A percentile compares a stretch with the other conserved stretches of the same genome.
Conservation (phyloP, 2,113 vertebrate species). For the Triplophysa siluroides region DNA sequence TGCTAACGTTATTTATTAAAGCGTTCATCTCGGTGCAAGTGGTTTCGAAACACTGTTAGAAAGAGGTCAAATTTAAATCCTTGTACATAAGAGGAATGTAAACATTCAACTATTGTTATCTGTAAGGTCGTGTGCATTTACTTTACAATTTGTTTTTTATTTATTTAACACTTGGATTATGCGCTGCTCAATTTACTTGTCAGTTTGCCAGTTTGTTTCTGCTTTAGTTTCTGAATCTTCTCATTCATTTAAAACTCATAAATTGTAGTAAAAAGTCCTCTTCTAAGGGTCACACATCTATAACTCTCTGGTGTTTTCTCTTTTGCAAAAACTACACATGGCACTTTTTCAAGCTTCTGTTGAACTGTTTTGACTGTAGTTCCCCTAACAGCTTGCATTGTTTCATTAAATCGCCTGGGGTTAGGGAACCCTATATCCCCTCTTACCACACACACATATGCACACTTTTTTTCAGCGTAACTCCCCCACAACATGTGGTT, state of each 20-base stretch:
- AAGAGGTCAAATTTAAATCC: not conserved
- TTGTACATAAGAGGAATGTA: not conserved
- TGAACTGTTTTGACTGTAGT: constrained; percentile 32
- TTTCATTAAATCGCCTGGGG: constrained; percentile 41
- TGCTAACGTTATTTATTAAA: not conserved
- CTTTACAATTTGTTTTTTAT: not conserved
- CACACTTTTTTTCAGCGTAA: not conserved
- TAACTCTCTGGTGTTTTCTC: not conserved
- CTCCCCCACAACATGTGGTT: constrained; percentile 52
- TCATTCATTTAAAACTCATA: too few species aligned
- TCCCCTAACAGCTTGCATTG: constrained; percentile 40
- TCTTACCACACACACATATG: constrained; percentile 18
- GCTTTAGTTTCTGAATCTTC: too few species aligned
- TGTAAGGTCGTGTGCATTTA: not conserved
- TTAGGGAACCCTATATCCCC: constrained; percentile 21
- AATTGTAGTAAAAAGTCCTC: too few species aligned
- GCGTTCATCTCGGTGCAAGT: not conserved
- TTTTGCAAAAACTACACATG: not conserved
- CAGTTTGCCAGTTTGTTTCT: not conserved
- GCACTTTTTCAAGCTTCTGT: not conserved
- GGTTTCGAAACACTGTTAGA: not conserved
- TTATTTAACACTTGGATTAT: not conserved
- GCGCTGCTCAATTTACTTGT: not conserved
- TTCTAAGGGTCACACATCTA: too few species aligned
- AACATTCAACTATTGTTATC: not conserved